Base-by-base conservation (phyloP, 2,888 invertebrate species). In the Petrolisthes manimaculis region DNA sequence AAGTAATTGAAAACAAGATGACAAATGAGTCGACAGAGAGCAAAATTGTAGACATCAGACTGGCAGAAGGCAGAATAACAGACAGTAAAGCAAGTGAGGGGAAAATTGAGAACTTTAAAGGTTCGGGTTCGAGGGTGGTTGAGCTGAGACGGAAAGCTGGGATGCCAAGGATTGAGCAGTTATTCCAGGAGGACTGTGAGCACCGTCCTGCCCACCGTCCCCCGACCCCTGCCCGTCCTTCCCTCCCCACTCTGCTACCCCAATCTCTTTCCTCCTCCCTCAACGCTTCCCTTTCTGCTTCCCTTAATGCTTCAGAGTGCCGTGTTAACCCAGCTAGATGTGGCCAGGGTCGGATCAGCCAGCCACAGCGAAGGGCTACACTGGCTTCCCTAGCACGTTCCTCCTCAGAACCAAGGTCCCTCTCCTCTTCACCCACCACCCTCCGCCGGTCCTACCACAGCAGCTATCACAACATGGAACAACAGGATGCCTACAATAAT, bases 161-260 rank as follows among this genome's bases (percentile, higher is more conserved):
- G 61, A 61, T 61, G 61, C 61, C 61, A 12, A 9, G 84, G 55
- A 88, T 90, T 54, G 85, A 89, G 53, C 86, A 84, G 18, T 54
- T 90, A 37, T 74, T 89, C 24, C 85, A 89, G 18, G 90, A 90
- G 55, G 90, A 90, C 37, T 9, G 56, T 5, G 88, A 90, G 55
- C 83, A 81, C 24, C 79, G 84, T 18, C 90, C 90, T 21, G 86
- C 84, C 1, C 88, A 89, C 53, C 78, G 90, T 12, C 90, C 90
- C 37, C 90, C 90, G 55, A 90, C 90, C 53, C 90, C 90, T 3
- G 90, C 90, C 8, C 81, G 90, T 21, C 90, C 89, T 18, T 90
- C 90, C 3, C 82, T 90, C 37, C 90, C 90, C 21, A 90, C 87
- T 53, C 84, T 90, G 21, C 75, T 90, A 51, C 87, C 89, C 8